Evolutionary conservation across 1,140 invertebrate genomes (phyloP).

Genomic region (Drosophila repleta): DNA sequence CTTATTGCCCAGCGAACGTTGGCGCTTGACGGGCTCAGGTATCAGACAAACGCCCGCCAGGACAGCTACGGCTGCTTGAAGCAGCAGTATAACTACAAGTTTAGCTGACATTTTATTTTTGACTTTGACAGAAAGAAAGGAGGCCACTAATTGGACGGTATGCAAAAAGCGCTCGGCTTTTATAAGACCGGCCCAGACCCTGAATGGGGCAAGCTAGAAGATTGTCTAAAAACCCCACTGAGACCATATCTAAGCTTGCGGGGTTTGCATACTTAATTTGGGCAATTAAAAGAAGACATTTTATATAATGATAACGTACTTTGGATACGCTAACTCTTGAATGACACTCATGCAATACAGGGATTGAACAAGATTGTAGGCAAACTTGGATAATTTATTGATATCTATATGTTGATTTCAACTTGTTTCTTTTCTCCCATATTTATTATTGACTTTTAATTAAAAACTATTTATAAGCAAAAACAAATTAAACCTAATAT

Average conservation of each 20-base stretch:
- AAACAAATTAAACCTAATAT: too few relatives aligned
- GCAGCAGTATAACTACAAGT: conserved; percentile 40
- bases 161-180: conserved; percentile 1
- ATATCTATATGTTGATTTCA: too few relatives aligned
- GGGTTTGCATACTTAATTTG: conserved; percentile 11
- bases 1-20: conserved; percentile 44
- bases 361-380: too few relatives aligned
- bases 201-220: not conserved
- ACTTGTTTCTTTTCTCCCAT: too few relatives aligned
- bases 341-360: too few relatives aligned
- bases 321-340: conserved; percentile 2
- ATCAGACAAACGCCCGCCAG: conserved; percentile 66
- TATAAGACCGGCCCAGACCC: conserved; percentile 25
- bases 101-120: conserved; percentile 43
- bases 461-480: too few relatives aligned
- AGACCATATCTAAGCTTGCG: conserved; percentile 17
- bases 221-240: conserved; percentile 52
- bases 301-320: not conserved
- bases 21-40: conserved; percentile 59
- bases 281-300: not conserved
- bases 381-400: too few relatives aligned
- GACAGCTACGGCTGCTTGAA: conserved; percentile 49
- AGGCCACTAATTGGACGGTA: not conserved
- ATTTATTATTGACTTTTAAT: too few relatives aligned
- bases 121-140: not conserved